Evolutionary conservation across 2,888 invertebrate genomes (phyloP).

Genomic region (Nomada fabriciana): DNA sequence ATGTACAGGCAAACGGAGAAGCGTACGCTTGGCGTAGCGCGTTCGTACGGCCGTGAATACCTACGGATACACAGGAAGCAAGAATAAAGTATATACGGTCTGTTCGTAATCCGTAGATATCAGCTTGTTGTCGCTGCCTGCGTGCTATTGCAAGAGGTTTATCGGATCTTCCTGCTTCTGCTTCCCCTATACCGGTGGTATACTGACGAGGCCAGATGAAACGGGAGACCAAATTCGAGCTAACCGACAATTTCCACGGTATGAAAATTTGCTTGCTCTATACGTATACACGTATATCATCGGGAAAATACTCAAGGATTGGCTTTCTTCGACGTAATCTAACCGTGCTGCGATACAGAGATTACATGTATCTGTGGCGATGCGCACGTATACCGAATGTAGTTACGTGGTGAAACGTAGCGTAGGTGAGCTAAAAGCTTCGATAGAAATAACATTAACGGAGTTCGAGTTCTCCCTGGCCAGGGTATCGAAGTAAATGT

Average conservation of each 20-base stretch:
- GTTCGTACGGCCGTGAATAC: slow-evolving; percentile 31
- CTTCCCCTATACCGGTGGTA: background rate
- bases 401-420: background rate
- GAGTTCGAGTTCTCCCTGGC: slow-evolving; percentile 3
- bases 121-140: slow-evolving; percentile 68
- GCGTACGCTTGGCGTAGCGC: slow-evolving; percentile 11
- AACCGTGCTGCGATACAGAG: background rate
- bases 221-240: slow-evolving; percentile 38
- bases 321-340: slow-evolving; percentile 13
- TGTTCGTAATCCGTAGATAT: slow-evolving; percentile 67
- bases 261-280: slow-evolving; percentile 64
- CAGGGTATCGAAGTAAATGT: slow-evolving; percentile 50
- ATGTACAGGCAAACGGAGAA: background rate
- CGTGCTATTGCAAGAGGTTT: slow-evolving; percentile 68
- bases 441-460: slow-evolving; percentile 48
- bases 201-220: slow-evolving; percentile 10
- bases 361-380: background rate
- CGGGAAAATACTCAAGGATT: slow-evolving; percentile 26
- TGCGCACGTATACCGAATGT: background rate
- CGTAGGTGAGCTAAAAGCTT: slow-evolving; percentile 5
- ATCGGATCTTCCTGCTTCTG: slow-evolving; percentile 59
- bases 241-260: slow-evolving; percentile 64
- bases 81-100: slow-evolving; percentile 62
- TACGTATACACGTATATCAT: slow-evolving; percentile 6
- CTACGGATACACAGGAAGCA: slow-evolving; percentile 18